phyloP scores from a whole-genome alignment of 2,888 invertebrate genomes.

The Herminia tarsipennalis region DNA sequence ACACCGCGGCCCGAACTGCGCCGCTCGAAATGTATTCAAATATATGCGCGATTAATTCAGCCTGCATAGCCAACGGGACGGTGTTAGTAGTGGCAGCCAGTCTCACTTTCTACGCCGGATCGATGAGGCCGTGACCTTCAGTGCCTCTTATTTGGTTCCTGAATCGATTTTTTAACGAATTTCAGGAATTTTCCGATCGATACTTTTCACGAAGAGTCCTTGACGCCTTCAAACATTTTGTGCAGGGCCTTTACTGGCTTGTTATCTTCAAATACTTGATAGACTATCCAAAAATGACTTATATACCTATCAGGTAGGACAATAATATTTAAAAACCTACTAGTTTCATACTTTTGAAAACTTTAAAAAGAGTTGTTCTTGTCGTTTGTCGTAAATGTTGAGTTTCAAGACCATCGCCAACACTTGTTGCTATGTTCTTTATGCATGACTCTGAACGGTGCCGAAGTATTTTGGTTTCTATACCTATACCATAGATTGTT shows the following conservation, averaged over 20 bases:
- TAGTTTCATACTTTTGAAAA: neutral
- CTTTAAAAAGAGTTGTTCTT: neutral
- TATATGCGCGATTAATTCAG: constrained; percentile 87
- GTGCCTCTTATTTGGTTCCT: constrained; percentile 79
- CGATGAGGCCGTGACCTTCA: constrained; percentile 85
- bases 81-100: constrained; percentile 85
- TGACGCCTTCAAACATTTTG: too few relatives aligned
- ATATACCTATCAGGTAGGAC: neutral
- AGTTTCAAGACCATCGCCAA: constrained; percentile 7
- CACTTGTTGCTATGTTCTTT: constrained; percentile 17
- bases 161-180: constrained; percentile 68
- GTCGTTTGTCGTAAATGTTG: neutral
- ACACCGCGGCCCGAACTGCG: constrained; percentile 76
- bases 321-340: too few relatives aligned
- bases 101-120: constrained; percentile 85
- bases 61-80: constrained; percentile 85
- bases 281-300: neutral
- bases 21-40: constrained; percentile 81
- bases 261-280: neutral
- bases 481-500: too few relatives aligned
- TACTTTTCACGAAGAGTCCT: constrained; percentile 2
- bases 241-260: neutral
- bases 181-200: constrained; percentile 28
- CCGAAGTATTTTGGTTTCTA: neutral
- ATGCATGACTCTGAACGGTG: constrained; percentile 5